These are phyloP conservation scores for Corydoras sp. DNA, from an alignment of 2,113 vertebrate genomes.

Conservation along the genomic window DNA sequence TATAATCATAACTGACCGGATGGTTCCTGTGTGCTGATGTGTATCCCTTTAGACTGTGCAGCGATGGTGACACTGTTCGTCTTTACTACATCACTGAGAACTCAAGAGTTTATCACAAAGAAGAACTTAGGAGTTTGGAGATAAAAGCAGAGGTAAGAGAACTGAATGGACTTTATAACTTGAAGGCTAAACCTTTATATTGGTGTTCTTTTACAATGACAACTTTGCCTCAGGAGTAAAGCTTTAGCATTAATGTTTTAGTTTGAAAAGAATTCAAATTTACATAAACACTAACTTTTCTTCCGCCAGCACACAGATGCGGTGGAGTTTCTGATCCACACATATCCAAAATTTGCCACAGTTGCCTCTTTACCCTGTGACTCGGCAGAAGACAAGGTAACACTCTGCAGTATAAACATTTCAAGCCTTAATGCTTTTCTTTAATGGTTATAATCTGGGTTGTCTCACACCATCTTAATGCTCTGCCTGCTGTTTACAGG, in stretches of 20 bases:
- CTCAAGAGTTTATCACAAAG: slow-evolving; percentile 90
- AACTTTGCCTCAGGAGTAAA: too few species aligned
- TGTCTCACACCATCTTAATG: not conserved
- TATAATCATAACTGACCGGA: not conserved
- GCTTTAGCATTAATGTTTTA: too few species aligned
- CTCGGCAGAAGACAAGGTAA: slow-evolving; percentile 72
- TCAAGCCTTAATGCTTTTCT: not conserved
- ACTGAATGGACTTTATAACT: not conserved
- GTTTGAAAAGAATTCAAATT: too few species aligned
- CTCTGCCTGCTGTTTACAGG: slow-evolving; percentile 42
- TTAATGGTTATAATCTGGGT: too few species aligned
- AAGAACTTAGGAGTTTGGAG: slow-evolving; percentile 82
- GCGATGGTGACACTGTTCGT: slow-evolving; percentile 74
- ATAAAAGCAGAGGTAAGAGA: slow-evolving; percentile 71
- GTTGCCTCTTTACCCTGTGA: slow-evolving; percentile 79
- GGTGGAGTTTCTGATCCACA: slow-evolving; percentile 82
- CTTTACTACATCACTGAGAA: slow-evolving; percentile 86
- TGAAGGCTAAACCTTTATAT: not conserved
- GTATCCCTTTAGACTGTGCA: slow-evolving; percentile 69
- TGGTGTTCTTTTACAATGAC: not conserved
- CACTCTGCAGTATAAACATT: not conserved
- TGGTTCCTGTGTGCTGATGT: not conserved
- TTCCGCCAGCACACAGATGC: slow-evolving; percentile 72
- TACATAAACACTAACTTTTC: not conserved
- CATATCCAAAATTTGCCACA: slow-evolving; percentile 78